phyloP scores from a whole-genome alignment of 2,113 vertebrate species.

The Serinus canaria region DNA sequence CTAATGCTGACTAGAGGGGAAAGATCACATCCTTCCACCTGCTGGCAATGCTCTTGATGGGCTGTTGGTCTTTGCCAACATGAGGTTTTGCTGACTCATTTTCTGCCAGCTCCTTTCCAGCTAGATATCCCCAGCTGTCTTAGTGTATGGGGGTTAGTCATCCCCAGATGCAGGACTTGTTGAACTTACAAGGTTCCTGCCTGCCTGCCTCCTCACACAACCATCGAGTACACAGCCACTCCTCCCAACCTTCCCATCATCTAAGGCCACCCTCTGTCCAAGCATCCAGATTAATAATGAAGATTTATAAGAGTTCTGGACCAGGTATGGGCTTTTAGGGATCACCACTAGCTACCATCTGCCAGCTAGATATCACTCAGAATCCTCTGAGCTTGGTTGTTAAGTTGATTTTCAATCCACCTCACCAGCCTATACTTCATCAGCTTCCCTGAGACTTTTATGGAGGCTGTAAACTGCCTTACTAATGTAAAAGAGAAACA shows the following conservation, averaged over 20 bases:
- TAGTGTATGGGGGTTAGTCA: not conserved
- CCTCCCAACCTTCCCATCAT: not conserved
- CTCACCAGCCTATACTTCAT: not conserved
- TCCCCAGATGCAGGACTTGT: not conserved
- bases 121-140: not conserved
- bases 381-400: not conserved
- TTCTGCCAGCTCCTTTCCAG: not conserved
- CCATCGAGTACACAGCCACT: not conserved
- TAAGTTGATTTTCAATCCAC: not conserved
- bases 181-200: not conserved
- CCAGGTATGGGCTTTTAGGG: not conserved
- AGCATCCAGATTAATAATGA: not conserved
- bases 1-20: not conserved
- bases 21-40: not conserved
- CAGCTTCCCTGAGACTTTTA: not conserved
- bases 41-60: not conserved
- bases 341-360: not conserved
- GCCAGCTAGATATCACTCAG: not conserved
- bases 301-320: not conserved
- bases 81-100: not conserved
- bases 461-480: not conserved
- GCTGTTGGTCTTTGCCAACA: not conserved
- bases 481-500: not conserved
- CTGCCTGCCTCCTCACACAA: not conserved
- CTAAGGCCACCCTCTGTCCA: not conserved